Conservation (phyloP, 2,113 vertebrate genomes). For the Cyprinus carpio region DNA sequence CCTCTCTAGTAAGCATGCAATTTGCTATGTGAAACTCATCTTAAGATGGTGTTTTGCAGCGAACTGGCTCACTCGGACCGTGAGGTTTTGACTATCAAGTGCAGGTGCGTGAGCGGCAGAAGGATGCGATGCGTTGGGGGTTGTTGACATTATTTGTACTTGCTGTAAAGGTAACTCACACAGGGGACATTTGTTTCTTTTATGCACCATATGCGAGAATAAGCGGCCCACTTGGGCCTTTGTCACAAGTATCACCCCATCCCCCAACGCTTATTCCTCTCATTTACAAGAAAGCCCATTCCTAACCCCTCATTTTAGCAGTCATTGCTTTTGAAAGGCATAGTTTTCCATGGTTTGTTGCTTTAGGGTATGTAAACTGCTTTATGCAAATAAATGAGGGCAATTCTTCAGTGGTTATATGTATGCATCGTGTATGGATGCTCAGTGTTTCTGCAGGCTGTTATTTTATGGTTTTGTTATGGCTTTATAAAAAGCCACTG, state of each 20-base stretch:
- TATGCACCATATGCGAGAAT: conserved; percentile 67
- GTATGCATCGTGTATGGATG: neutral
- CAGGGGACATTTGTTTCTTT: conserved; percentile 29
- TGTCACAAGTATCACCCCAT: conserved; percentile 75
- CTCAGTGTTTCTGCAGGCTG: neutral
- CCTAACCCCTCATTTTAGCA: conserved; percentile 20
- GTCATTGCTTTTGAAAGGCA: conserved; percentile 25
- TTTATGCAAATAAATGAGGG: neutral
- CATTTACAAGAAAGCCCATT: conserved; percentile 20
- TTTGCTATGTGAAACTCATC: neutral
- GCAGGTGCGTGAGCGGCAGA: conserved; percentile 28
- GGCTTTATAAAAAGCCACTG: neutral
- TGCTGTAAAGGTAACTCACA: neutral
- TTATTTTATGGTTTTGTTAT: neutral
- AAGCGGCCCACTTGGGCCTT: conserved; percentile 78
- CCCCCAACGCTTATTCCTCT: conserved; percentile 69
- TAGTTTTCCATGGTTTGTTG: conserved; percentile 52
- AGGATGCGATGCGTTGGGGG: conserved; percentile 6
- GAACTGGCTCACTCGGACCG: neutral
- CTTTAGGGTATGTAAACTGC: neutral
- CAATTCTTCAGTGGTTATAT: neutral
- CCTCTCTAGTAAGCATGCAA: neutral
- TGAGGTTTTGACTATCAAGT: conserved; percentile 1
- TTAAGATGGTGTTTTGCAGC: conserved; percentile 13
- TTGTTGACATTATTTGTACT: conserved; percentile 11